These are phyloP conservation scores for Trachymyrmex septentrionalis DNA, from an alignment of 1,140 invertebrate genomes.

Conservation along the genomic window DNA sequence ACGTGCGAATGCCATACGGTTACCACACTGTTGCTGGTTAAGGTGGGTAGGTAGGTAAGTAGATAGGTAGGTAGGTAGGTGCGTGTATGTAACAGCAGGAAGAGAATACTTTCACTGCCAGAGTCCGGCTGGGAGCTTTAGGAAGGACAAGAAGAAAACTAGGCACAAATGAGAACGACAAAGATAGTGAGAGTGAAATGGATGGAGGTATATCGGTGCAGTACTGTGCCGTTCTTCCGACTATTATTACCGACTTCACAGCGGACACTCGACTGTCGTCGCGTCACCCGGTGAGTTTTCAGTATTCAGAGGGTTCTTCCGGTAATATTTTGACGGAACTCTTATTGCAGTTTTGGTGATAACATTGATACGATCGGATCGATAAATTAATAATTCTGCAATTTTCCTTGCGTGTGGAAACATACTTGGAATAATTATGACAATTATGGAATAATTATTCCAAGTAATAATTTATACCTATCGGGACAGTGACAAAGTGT, in stretches of 20 bases:
- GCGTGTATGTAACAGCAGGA: conserved; percentile 79
- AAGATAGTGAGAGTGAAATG: conserved; percentile 71
- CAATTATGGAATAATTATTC: too few relatives aligned
- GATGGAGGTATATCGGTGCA: conserved; percentile 76
- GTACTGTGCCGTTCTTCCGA: conserved; percentile 77
- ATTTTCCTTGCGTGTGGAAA: neutral
- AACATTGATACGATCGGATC: neutral
- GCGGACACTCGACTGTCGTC: conserved; percentile 70
- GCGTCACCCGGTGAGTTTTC: conserved; percentile 62
- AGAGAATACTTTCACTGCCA: conserved; percentile 86
- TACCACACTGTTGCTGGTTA: conserved; percentile 78
- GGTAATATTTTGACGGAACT: neutral
- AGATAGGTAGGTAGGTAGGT: conserved; percentile 27
- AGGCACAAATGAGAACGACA: conserved; percentile 43
- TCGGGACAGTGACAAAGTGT: conserved; percentile 17
- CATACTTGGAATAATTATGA: neutral
- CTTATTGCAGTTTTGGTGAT: neutral
- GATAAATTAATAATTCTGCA: neutral
- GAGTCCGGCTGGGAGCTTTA: conserved; percentile 78
- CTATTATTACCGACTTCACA: conserved; percentile 71
- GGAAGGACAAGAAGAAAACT: conserved; percentile 79
- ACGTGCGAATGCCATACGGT: conserved; percentile 57
- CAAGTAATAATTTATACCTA: neutral
- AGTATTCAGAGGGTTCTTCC: neutral
- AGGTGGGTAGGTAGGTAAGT: conserved; percentile 29